Evolutionary conservation across 2,113 vertebrate genomes (phyloP), one percentile per base, ranked within the genome.

Genomic region (Podilymbus podiceps): DNA sequence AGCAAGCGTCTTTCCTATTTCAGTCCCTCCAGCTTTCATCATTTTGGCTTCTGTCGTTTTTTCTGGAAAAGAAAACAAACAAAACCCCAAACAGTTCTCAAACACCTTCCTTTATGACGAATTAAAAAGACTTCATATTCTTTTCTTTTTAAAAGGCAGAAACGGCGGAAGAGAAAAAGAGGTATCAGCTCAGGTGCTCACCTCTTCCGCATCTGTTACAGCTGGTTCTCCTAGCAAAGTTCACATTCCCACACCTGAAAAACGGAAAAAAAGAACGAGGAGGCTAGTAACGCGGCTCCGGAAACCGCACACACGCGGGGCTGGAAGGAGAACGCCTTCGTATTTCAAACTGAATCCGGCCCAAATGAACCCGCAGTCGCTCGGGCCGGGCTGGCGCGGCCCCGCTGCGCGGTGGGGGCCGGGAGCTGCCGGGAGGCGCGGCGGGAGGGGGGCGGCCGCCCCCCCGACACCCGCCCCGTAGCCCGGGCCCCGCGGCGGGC

Each of bases 1-100:
- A 15, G 99, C 99, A 30, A 99, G 98, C 4, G 99, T 99, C 98
- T 99, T 99, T 27, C 99, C 99, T 87, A 99, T 99, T 96, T 99
- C 99, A 15, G 99, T 99, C 8, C 99, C 99, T 66, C 99, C 99
- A 5, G 99, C 99, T 98, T 99, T 99, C 99, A 99, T 99, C 99
- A 99, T 99, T 97, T 99, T 99, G 30, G 99, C 99, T 89, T 99
- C 99, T 30, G 99, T 99, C 15, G 99, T 99, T 98, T 99, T 99
- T 90, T 99, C 99, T 99, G 97, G 72, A 96, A 98, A 68, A 95
- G 13, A 53, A 33, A 35, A 52, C 30, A 53, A 15, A 42, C 42
- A 42, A 46, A 46, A 46, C 17, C 46, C 16, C 42, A 42, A 42
- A 42, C 15, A 46, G 46, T 5, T 49, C 25, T 75, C 35, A 71